phyloP scores from a whole-genome alignment of 2,797 vertebrate genomes.

The Carcharodon carcharias region DNA sequence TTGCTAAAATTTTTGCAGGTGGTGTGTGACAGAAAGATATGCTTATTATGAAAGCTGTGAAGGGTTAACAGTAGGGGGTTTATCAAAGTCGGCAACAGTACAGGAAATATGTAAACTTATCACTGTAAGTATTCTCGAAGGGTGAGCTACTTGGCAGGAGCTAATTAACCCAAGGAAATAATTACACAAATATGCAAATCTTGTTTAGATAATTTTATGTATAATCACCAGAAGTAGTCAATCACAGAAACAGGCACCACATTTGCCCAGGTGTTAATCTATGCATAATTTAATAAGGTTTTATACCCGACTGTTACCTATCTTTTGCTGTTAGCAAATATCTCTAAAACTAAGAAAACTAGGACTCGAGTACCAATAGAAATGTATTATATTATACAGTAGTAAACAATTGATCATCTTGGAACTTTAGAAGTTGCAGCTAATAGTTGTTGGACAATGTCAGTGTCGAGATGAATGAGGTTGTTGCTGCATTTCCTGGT shows the following conservation, averaged over 20 bases:
- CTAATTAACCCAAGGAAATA: conserved; percentile 99
- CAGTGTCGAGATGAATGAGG: background rate
- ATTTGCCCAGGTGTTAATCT: conserved; percentile 60
- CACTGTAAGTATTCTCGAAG: conserved; percentile 84
- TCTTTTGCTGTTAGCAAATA: background rate
- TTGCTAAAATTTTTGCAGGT: conserved; percentile 4
- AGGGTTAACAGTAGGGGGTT: conserved; percentile 61
- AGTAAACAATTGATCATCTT: background rate
- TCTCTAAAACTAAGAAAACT: background rate
- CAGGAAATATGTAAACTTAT: conserved; percentile 73
- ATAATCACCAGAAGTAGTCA: conserved; percentile 83
- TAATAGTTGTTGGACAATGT: background rate
- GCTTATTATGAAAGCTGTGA: conserved; percentile 31
- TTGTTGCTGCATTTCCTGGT: background rate
- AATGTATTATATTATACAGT: background rate
- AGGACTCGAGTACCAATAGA: background rate
- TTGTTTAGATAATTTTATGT: conserved; percentile 85
- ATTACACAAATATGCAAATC: conserved; percentile 98
- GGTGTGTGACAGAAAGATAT: background rate
- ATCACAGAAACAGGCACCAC: conserved; percentile 69
- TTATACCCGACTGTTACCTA: conserved; percentile 51
- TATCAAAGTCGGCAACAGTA: conserved; percentile 68
- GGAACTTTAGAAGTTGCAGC: background rate
- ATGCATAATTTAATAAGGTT: conserved; percentile 59
- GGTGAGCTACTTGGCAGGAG: conserved; percentile 77